These are phyloP conservation scores for Drosophila parthenogenetica DNA, from an alignment of 2,888 invertebrate species.

Conservation along the genomic window DNA sequence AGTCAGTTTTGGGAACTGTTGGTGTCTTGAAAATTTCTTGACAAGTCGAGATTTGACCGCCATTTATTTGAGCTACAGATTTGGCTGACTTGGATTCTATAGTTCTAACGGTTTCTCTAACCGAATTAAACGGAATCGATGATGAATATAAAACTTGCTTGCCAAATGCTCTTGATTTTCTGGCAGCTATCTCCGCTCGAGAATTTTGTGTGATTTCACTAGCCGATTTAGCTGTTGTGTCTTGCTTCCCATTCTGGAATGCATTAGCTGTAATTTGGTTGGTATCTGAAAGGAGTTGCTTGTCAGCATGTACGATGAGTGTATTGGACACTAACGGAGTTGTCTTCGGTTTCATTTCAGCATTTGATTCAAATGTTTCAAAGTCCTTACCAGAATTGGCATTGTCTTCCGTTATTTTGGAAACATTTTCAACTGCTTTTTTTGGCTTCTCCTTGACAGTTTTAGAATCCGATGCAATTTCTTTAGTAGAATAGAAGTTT, in stretches of 20 bases:
- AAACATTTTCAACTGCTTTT: not conserved
- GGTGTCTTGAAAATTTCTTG: not conserved
- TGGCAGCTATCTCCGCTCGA: not conserved
- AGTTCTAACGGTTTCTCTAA: not conserved
- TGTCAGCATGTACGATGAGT: not conserved
- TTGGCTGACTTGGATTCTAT: not conserved
- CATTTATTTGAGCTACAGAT: too few species aligned
- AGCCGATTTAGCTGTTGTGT: not conserved
- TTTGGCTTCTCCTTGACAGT: not conserved
- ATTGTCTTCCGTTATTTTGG: not conserved
- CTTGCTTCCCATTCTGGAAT: too few species aligned
- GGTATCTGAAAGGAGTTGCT: not conserved
- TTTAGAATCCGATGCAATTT: not conserved
- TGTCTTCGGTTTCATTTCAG: not conserved
- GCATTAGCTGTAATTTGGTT: not conserved
- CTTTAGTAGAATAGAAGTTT: not conserved
- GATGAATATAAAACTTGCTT: slow-evolving; percentile 6
- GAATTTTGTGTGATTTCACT: not conserved
- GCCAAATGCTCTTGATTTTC: not conserved
- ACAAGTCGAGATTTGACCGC: too few species aligned
- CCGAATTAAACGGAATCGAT: not conserved
- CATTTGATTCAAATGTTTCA: not conserved
- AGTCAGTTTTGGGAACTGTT: not conserved
- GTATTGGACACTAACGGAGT: not conserved
- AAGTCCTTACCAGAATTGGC: not conserved